These are phyloP conservation scores for Nothoprocta pentlandii DNA, from an alignment of 2,113 vertebrate species.

Conservation along the genomic window DNA sequence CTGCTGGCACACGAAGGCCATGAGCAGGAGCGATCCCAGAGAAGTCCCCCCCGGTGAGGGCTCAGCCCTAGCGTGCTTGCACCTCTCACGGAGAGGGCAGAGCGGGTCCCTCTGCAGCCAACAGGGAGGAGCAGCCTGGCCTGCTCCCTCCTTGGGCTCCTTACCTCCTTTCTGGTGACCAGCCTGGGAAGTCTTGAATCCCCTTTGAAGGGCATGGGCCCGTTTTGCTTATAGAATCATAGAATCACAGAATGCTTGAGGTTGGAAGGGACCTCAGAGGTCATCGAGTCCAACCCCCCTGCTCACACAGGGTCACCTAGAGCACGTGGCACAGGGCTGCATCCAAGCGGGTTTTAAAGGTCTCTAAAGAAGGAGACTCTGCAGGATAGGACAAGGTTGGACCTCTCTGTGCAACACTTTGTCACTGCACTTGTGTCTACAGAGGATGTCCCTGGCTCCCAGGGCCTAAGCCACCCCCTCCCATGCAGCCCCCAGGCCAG, in stretches of 20 bases:
- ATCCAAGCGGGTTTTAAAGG: no score
- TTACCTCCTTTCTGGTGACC: neutral
- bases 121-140: neutral
- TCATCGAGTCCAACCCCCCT: no score
- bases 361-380: no score
- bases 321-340: no score
- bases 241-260: no score
- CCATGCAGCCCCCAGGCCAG: neutral
- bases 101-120: neutral
- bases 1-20: neutral
- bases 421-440: neutral
- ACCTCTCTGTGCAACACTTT: neutral
- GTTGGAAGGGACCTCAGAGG: no score
- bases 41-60: neutral
- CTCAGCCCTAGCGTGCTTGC: neutral
- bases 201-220: neutral
- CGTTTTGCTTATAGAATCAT: neutral
- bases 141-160: neutral
- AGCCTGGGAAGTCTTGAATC: neutral
- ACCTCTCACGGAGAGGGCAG: neutral
- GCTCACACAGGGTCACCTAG: no score
- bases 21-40: neutral
- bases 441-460: neutral
- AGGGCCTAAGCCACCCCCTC: neutral
- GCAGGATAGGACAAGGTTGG: neutral